Conservation (phyloP, 2,113 vertebrate species). For the Amblyopsis rosae region DNA sequence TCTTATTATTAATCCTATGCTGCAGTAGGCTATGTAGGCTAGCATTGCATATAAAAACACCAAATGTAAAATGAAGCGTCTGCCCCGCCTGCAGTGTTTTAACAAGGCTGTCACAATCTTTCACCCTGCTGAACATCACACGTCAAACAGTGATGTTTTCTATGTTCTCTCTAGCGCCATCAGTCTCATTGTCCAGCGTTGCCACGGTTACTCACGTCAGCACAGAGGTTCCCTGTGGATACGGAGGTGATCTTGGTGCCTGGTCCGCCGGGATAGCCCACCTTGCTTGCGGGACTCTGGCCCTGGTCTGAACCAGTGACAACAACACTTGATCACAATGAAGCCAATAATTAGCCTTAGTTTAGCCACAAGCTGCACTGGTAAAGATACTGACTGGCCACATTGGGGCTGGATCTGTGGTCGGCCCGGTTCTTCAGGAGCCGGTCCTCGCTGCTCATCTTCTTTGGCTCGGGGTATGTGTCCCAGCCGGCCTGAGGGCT, state of each 20-base stretch:
- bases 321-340: neutral
- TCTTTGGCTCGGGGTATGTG: constrained; percentile 92
- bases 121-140: too few relatives aligned
- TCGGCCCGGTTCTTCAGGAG: constrained; percentile 91
- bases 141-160: too few relatives aligned
- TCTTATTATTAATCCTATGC: too few relatives aligned
- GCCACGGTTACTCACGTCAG: constrained; percentile 83
- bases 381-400: constrained; percentile 86
- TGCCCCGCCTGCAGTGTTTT: too few relatives aligned
- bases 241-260: constrained; percentile 96
- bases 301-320: constrained; percentile 82
- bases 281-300: constrained; percentile 89
- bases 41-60: too few relatives aligned
- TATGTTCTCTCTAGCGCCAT: too few relatives aligned
- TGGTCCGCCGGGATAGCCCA: constrained; percentile 82
- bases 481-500: constrained; percentile 91
- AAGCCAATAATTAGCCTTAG: too few relatives aligned
- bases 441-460: constrained; percentile 86
- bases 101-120: too few relatives aligned
- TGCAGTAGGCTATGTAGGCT: too few relatives aligned
- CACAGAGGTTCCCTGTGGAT: constrained; percentile 96
- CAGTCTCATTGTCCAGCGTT: constrained; percentile 9
- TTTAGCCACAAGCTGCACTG: neutral
- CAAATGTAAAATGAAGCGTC: too few relatives aligned
- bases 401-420: constrained; percentile 97